Base-by-base conservation (phyloP, 2,797 vertebrate genomes). In the Acanthornis magna region DNA sequence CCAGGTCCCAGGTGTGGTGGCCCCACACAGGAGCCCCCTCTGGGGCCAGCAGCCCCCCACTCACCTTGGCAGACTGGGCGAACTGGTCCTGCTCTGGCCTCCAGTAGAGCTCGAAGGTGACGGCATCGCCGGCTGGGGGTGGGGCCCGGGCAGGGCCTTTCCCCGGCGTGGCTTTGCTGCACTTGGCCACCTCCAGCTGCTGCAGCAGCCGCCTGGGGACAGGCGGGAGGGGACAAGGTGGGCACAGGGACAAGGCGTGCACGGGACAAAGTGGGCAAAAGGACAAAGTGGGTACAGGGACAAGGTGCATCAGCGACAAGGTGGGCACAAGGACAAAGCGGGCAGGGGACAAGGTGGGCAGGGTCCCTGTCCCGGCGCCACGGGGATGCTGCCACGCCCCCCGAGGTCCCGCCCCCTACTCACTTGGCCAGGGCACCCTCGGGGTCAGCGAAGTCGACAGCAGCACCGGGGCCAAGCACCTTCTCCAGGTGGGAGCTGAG, bases 11-110 rank as follows among this genome's bases (percentile, higher is more conserved):
- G 38, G 21, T 6, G 38, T 0, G 13, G 5, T 5, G 12, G 2
- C 13, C 27, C 8, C 2, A 11, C 16, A 3, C 19, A 38, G 34
- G n/a, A 27, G 1, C 0, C 7, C n/a, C 32, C 36, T 1, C 16
- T 3, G 20, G 51, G 43, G 4, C 4, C 43, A 23, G 62, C 45
- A 36, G n/a, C 5, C 7, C 40, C 29, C 9, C 80, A 0, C 70
- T 75, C 96, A 99, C 99, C 98, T 99, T 99, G 94, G 99, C 98
- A 50, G 98, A 97, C 86, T 99, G 98, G 14, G 98, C 98, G 97
- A 99, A 99, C 95, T 98, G 99, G 86, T 99, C 98, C 96, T 99
- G 99, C 96, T 99, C 99, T 5, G 99, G 99, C 85, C 98, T 97
- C 96, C 99, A 99, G 97, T 99, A 99, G 19, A 99, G 97, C 96